A percentile compares a stretch with the other conserved stretches of the same genome.
These are phyloP conservation scores for Pseudococcus longispinus DNA, from an alignment of 2,888 invertebrate species.

Conservation along the genomic window DNA sequence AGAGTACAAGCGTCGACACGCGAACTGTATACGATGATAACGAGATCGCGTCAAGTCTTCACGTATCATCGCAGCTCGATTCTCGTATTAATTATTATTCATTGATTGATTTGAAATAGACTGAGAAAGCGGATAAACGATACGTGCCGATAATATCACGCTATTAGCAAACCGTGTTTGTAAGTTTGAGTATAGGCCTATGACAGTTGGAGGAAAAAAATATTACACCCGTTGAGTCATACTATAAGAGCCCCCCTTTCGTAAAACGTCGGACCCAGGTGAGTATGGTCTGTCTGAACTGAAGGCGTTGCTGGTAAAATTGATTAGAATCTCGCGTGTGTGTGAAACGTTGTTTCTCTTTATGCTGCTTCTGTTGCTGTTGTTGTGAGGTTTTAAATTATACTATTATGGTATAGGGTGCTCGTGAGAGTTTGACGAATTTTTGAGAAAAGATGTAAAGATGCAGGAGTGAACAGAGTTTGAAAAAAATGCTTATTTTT, in stretches of 20 bases:
- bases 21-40: conserved; percentile 6
- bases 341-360: background rate
- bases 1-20: background rate
- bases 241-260: background rate
- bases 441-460: background rate
- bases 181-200: background rate
- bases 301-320: background rate
- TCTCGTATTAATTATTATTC: conserved; percentile 23
- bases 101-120: conserved; percentile 22
- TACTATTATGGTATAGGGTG: background rate
- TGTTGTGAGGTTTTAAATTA: background rate
- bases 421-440: background rate
- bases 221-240: conserved; percentile 18
- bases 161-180: background rate
- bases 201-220: background rate
- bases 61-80: conserved; percentile 19
- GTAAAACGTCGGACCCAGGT: background rate
- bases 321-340: conserved; percentile 41
- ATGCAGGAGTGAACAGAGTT: background rate
- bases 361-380: background rate
- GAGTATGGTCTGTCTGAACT: background rate
- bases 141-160: conserved; percentile 12
- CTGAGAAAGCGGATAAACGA: background rate
- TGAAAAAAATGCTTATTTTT: too few species aligned
- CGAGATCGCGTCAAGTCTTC: conserved; percentile 16